Base-by-base conservation (phyloP, 2,113 vertebrate species). In the Solea solea region DNA sequence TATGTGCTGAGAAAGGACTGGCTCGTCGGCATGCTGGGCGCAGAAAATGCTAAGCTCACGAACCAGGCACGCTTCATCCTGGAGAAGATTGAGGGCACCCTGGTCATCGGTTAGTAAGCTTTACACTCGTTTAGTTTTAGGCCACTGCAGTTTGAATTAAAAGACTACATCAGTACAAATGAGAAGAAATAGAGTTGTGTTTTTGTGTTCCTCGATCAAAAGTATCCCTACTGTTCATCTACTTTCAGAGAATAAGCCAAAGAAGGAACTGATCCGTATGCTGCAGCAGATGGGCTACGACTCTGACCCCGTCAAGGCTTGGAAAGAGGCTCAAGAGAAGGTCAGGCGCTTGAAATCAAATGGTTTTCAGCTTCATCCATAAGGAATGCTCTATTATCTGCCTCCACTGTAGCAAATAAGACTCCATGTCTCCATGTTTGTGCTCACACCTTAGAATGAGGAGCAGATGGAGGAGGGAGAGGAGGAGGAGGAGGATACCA, bases 1-100 rank as follows among this genome's bases (percentile, higher is more conserved):
- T 99, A 97, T 6, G 48, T 12, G 13, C 86, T 99, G 89, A 95
- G 98, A 65, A 99, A 99, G 90, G 97, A 98, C 54, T 99, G 98
- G 98, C 86, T 99, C 25, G 25, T 88, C 2, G 98, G 98, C 59
- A 96, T 99, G 95, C 89, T 99, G 59, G 92, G 94, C 3, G 97
- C 97, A 0, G 97, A 99, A 81, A 94, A 93, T 45, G 83, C 95
- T 21, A 98, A 94, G 77, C 93, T 99, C 70, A 95, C 92, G 90
- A 99, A 97, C 91, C 98, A 99, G 91, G 98, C 97, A 49, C 96
- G 97, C 14, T 99, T 99, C 94, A 99, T 99, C 87, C 91, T 99
- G 88, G 98, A 99, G 92, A 99, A 99, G 90, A 97, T 99, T 77
- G 84, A 98, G 54, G 97, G 97, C 83, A 96, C 88, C 74, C 93